These are phyloP conservation scores for Laupala kohalensis DNA, from an alignment of 1,140 invertebrate genomes.

Conservation along the genomic window DNA sequence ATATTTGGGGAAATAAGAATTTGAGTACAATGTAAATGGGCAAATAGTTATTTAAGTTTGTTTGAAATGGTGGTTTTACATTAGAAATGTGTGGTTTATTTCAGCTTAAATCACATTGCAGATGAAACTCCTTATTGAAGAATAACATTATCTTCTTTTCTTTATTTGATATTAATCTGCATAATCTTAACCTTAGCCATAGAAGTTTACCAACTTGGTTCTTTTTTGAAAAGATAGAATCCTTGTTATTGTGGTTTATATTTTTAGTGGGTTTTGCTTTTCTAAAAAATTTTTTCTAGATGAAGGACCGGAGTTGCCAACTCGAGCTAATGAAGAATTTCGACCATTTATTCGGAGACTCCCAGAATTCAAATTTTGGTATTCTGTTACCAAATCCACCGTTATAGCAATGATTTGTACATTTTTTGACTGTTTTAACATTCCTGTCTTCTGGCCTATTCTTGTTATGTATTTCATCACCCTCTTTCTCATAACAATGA, in stretches of 20 bases:
- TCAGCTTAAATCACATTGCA: no score
- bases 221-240: no score
- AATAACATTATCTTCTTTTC: no score
- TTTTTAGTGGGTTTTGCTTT: no score
- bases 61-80: no score
- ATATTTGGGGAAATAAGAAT: no score
- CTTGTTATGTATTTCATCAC: constrained; percentile 99
- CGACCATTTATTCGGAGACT: constrained; percentile 93
- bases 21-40: no score
- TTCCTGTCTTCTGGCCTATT: constrained; percentile 99
- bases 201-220: no score
- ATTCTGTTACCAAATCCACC: constrained; percentile 93
- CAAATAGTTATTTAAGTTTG: no score
- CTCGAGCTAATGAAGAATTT: constrained; percentile 91
- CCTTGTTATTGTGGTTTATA: no score
- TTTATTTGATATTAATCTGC: not conserved
- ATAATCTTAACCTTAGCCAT: not conserved
- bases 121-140: no score
- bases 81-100: no score
- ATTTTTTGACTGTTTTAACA: constrained; percentile 95
- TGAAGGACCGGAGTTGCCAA: constrained; percentile 84
- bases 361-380: constrained; percentile 99
- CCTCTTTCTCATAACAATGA: constrained; percentile 97
- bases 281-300: constrained; percentile 36
- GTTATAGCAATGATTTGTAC: constrained; percentile 83